Evolutionary conservation across 2,797 vertebrate species (phyloP), one percentile per base, ranked within the genome.

Genomic region (Lutjanus argentimaculatus): DNA sequence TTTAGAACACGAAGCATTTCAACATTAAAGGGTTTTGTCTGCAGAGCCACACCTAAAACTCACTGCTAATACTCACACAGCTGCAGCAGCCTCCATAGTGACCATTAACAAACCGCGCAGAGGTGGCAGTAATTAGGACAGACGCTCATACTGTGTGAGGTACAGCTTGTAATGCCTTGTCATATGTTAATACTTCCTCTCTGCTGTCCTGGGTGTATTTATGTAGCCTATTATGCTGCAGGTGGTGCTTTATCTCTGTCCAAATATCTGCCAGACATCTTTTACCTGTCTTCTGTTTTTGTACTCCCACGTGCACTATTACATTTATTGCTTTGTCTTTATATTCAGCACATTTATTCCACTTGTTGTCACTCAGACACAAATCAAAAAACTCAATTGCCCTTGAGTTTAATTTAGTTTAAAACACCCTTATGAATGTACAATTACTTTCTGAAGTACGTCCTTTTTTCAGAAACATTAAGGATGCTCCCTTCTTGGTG

Each of bases 361-460:
- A 67, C 30, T 36, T 36, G 22, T 66, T 77, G 51, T 62, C 48
- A 76, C 45, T 42, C 11, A 52, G 14, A 80, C 45, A 61, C 4
- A 58, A 55, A 30, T 36, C 22, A 25, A 62, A 62, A n/a, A 71
- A 42, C 17, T 49, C 4, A 77, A 25, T 19, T 55, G 45, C n/a
- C 82, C 69, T 76, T 68, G 63, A 40, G n/a, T 69, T 40, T 64
- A n/a, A n/a, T 80, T 75, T 42, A 40, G 42, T 53, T 75, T 17
- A 65, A 62, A 77, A 75, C 61, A 56, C 51, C 42, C 17, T 57
- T 19, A 15, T 0, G 8, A 22, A 5, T 14, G 16, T 11, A 52
- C 46, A 79, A 12, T n/a, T 36, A 7, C 22, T 25, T 52, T 72
- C 16, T 62, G 5, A 43, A 59, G 21, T 42, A 43, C 77, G 72